Percentiles rank a stretch among this genome's conserved stretches.
phyloP scores from a whole-genome alignment of 1,140 invertebrate genomes.

The Drosophila trapezifrons region DNA sequence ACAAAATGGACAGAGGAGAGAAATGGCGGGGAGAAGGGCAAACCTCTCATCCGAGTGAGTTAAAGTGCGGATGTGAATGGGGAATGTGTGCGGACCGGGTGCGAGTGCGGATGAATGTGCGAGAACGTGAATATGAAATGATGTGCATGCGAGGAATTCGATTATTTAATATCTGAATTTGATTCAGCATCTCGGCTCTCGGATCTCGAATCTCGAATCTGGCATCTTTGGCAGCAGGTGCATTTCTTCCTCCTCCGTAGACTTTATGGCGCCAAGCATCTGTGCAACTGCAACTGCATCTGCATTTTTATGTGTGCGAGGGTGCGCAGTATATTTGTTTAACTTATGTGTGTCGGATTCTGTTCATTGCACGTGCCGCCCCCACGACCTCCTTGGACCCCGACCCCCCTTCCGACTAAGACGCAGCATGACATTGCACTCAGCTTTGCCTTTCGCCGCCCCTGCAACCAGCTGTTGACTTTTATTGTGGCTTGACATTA shows the following conservation, averaged over 20 bases:
- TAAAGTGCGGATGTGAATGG: constrained; percentile 18
- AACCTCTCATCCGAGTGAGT: neutral
- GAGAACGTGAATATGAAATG: constrained; percentile 38
- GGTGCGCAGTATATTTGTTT: constrained; percentile 29
- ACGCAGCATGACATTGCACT: constrained; percentile 74
- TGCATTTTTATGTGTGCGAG: constrained; percentile 36
- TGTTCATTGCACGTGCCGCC: constrained; percentile 31
- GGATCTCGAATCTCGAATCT: neutral
- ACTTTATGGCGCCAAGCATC: constrained; percentile 23
- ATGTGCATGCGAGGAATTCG: constrained; percentile 40
- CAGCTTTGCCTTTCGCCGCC: constrained; percentile 54
- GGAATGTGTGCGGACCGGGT: constrained; percentile 5
- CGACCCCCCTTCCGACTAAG: neutral
- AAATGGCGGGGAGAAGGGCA: constrained; percentile 1
- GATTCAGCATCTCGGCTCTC: constrained; percentile 19
- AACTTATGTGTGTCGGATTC: constrained; percentile 40
- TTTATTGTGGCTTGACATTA: constrained; percentile 83
- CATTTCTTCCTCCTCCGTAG: neutral
- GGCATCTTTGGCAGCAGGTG: constrained; percentile 27
- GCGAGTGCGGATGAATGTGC: constrained; percentile 19
- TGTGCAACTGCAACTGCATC: constrained; percentile 31
- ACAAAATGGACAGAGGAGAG: constrained; percentile 1
- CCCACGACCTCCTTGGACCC: constrained; percentile 6
- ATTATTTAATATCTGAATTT: constrained; percentile 51
- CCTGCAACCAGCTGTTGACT: constrained; percentile 74